Evolutionary conservation across 1,140 invertebrate species (phyloP), one percentile per base, ranked within the genome.

Genomic region (Pseudobourletiella spinata): DNA sequence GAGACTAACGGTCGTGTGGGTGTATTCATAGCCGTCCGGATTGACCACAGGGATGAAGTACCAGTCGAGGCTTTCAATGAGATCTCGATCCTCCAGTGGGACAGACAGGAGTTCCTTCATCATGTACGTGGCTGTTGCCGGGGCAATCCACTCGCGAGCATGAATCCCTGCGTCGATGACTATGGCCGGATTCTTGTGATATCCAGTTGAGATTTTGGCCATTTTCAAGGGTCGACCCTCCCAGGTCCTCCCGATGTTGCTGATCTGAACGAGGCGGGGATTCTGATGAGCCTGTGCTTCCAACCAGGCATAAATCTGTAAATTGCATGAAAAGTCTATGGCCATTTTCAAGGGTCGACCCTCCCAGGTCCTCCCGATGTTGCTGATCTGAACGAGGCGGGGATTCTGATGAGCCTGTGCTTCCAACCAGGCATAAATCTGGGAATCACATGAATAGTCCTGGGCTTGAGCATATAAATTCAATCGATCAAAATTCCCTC

Each of bases 21-120:
- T 86, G 70, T 84, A 89, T 73, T 88, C 87, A 68, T 92, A 91
- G n/a, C 62, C 90, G 71, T 93, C 89, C 0, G 89, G 89, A 78
- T 92, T 93, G 25, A 82, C 79, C 6, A 90, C 81, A 0, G 89
- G 88, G 22, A 90, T 72, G 63, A 95, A 81, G 18, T 39, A 46
- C 88, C 89, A 93, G 70, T 94, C 89, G 54, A 86, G 83, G 60
- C 84, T 81, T 43, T 85, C 83, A 56, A 94, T 76, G 16, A 88
- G 76, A 46, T 66, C 64, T 8, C 82, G 76, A 71, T 87, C 82
- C 4, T 79, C 80, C 24, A 84, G 79, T 71, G 82, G 83, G 69
- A 84, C 85, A 71, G 87, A 84, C 8, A 87, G 82, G 43, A 95
- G 75, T 73, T 91, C 83, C 70, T 86, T 86, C 28, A 91, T 81